These are phyloP conservation scores for Hystrix brachyura DNA, from an alignment of 2,113 vertebrate genomes.

Conservation along the genomic window DNA sequence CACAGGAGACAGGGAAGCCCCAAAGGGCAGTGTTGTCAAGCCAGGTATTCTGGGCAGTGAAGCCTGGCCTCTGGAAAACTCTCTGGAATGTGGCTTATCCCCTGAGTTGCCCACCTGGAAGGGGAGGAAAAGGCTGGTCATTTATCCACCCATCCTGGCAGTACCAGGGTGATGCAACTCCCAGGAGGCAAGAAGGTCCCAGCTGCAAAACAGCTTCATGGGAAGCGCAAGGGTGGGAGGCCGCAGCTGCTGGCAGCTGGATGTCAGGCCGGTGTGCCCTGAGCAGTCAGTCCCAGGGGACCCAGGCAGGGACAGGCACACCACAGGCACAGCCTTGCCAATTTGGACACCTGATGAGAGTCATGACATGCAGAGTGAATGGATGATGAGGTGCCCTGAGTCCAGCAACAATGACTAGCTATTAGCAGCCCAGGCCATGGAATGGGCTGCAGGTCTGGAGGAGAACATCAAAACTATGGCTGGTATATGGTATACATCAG, in stretches of 20 bases:
- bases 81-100: background rate
- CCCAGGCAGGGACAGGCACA: background rate
- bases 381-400: background rate
- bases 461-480: background rate
- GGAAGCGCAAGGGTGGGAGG: background rate
- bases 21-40: background rate
- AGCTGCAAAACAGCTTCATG: background rate
- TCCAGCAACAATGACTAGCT: background rate
- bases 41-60: background rate
- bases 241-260: background rate
- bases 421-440: too few relatives aligned
- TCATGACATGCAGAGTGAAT: background rate
- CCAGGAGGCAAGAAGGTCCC: background rate
- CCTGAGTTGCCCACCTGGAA: background rate
- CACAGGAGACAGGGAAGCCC: background rate
- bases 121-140: background rate
- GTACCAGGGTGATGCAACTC: too few relatives aligned
- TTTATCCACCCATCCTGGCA: background rate
- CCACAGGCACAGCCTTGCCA: fast-evolving
- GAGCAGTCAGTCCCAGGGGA: background rate
- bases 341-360: too few relatives aligned
- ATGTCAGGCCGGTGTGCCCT: fast-evolving
- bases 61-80: background rate
- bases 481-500: too few relatives aligned
- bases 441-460: background rate